A percentile compares a stretch with the other conserved stretches of the same genome.
Conservation (phyloP, 1,140 invertebrate genomes). For the Papilio glaucus region DNA sequence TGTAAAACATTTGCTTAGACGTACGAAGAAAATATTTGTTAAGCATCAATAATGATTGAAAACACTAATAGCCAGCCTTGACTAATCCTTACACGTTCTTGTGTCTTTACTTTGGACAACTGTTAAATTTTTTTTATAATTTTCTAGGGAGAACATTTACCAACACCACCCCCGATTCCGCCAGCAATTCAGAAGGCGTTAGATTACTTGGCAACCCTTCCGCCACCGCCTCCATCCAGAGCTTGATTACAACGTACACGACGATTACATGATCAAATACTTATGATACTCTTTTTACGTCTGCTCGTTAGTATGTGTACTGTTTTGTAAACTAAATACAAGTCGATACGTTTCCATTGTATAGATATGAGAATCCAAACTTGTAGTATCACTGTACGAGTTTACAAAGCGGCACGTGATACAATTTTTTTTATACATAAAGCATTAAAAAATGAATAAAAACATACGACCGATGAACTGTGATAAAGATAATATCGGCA, state of each 20-base stretch:
- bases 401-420: slow-evolving; percentile 54
- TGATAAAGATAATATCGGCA: slow-evolving; percentile 69
- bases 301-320: slow-evolving; percentile 37
- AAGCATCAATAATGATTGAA: slow-evolving; percentile 30
- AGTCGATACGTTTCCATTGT: slow-evolving; percentile 10
- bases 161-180: slow-evolving; percentile 90
- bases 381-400: slow-evolving; percentile 15
- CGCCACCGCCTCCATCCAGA: slow-evolving; percentile 65
- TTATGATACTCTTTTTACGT: slow-evolving; percentile 32
- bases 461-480: slow-evolving; percentile 76
- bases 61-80: slow-evolving; percentile 26
- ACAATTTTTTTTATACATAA: slow-evolving; percentile 55
- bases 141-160: slow-evolving; percentile 86
- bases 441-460: slow-evolving; percentile 74
- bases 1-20: slow-evolving; percentile 34
- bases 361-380: not conserved
- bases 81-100: slow-evolving; percentile 26
- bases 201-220: slow-evolving; percentile 84
- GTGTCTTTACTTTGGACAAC: not conserved
- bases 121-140: slow-evolving; percentile 4
- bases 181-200: slow-evolving; percentile 90
- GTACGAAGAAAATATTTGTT: slow-evolving; percentile 31
- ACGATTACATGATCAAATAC: slow-evolving; percentile 23
- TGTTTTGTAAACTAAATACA: slow-evolving; percentile 46
- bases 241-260: slow-evolving; percentile 42